phyloP scores from a whole-genome alignment of 2,797 vertebrate genomes.

The Cossypha heuglini region DNA sequence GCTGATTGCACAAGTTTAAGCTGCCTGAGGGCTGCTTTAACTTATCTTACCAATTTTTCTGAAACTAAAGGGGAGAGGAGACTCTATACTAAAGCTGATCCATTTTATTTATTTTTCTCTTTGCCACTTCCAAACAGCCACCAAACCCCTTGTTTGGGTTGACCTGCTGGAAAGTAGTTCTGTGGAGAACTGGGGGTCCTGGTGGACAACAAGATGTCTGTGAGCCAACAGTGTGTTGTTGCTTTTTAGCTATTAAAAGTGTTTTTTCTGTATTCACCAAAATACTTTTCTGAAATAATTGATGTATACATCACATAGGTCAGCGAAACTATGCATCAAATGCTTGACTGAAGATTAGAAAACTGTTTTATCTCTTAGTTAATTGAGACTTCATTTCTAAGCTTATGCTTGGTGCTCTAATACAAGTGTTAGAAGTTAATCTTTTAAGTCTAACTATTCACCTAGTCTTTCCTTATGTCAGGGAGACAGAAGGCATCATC shows the following conservation, averaged over 20 bases:
- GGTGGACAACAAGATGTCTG: not conserved
- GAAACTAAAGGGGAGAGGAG: not conserved
- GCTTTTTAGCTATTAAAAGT: not conserved
- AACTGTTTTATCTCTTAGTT: not conserved
- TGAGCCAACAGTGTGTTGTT: not conserved
- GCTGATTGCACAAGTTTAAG: slow-evolving; percentile 12
- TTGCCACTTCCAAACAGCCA: not conserved
- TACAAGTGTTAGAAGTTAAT: slow-evolving; percentile 29
- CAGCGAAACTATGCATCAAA: not conserved
- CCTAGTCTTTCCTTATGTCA: not conserved
- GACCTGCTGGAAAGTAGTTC: not conserved
- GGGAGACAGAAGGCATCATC: not conserved
- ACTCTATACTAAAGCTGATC: not conserved
- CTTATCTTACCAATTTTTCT: not conserved
- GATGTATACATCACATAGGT: not conserved
- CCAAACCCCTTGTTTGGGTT: not conserved
- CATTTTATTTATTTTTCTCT: not conserved
- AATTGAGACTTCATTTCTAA: not conserved
- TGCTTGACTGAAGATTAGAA: not conserved
- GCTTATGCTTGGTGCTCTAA: not conserved
- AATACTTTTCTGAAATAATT: not conserved
- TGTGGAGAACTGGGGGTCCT: not conserved
- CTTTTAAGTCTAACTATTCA: slow-evolving; percentile 5
- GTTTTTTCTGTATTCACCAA: not conserved
- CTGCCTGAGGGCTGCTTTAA: not conserved